Conservation (phyloP, 1,140 invertebrate genomes). For the Drosophila neocordata region DNA sequence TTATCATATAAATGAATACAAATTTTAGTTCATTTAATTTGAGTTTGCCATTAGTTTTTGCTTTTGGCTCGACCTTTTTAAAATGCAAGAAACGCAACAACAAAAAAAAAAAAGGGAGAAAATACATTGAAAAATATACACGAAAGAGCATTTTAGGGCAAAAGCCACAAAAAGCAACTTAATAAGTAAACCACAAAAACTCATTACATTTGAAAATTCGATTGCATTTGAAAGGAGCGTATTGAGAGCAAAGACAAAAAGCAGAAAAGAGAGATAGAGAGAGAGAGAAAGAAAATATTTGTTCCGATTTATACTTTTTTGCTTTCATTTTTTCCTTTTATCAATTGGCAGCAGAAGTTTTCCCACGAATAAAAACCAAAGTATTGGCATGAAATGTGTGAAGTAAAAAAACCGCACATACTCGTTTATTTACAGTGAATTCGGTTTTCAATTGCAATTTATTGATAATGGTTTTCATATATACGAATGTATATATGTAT, state of each 20-base stretch:
- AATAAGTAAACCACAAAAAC: constrained; percentile 53
- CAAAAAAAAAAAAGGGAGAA: constrained; percentile 11
- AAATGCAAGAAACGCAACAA: neutral
- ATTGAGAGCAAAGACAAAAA: constrained; percentile 1
- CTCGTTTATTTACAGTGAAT: constrained; percentile 7
- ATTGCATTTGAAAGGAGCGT: constrained; percentile 37
- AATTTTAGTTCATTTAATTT: neutral
- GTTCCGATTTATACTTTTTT: neutral
- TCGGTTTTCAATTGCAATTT: constrained; percentile 42
- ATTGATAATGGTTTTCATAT: constrained; percentile 51
- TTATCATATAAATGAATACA: neutral
- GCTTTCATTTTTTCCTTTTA: neutral
- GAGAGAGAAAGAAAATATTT: neutral
- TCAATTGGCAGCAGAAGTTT: neutral
- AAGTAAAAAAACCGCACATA: constrained; percentile 24
- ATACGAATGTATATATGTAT: neutral
- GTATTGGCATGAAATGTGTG: constrained; percentile 13
- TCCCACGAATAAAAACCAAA: neutral
- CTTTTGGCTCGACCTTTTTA: neutral
- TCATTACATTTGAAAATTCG: constrained; percentile 61
- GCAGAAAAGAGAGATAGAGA: neutral
- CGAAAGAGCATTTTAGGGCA: constrained; percentile 28
- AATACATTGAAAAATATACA: neutral
- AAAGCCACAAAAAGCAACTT: constrained; percentile 28
- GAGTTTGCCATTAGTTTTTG: neutral